Conservation (phyloP, 2,113 vertebrate species). For the Micromys minutus region DNA sequence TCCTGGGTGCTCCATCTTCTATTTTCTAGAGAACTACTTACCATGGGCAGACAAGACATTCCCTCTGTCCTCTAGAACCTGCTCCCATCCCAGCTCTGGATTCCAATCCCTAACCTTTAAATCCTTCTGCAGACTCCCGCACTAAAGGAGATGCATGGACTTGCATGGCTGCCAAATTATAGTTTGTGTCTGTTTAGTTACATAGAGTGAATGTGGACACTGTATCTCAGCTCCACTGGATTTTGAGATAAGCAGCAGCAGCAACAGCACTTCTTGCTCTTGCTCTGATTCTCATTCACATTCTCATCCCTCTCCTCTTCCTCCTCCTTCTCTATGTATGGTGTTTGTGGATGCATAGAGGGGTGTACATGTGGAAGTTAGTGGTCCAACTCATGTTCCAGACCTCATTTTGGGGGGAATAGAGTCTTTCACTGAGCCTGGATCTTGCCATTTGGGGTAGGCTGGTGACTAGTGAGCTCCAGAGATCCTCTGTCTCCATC, state of each 20-base stretch:
- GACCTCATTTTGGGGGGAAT: background rate
- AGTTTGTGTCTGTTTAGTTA: background rate
- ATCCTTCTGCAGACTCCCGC: background rate
- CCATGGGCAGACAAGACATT: background rate
- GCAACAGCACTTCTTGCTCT: background rate
- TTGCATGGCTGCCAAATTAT: background rate
- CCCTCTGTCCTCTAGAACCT: background rate
- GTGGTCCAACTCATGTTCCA: background rate
- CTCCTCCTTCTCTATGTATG: background rate
- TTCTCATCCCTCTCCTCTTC: background rate
- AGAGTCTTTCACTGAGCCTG: background rate
- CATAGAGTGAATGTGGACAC: background rate
- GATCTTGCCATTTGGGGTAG: background rate
- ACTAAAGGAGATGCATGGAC: background rate
- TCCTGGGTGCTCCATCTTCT: background rate
- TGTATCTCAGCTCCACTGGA: background rate
- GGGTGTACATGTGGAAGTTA: background rate
- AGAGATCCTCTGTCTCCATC: background rate
- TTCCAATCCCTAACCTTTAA: background rate
- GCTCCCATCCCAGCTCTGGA: background rate
- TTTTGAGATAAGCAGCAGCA: background rate
- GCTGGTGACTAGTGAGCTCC: background rate
- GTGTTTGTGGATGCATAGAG: background rate
- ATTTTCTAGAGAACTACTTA: background rate
- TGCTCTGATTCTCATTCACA: background rate